Conservation (phyloP, 2,888 invertebrate genomes). For the Bellardia pandia region DNA sequence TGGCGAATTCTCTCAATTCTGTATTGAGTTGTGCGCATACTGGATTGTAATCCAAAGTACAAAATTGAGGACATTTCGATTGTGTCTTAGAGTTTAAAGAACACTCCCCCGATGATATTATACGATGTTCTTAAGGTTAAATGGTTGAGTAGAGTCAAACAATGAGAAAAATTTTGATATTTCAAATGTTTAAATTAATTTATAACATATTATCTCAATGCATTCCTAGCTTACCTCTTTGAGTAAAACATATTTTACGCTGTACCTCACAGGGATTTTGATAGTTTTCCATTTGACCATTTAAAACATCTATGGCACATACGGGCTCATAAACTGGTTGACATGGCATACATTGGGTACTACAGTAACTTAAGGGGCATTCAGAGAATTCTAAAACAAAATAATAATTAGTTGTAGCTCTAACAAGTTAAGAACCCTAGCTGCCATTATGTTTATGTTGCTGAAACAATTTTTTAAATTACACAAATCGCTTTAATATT, state of each 20-base stretch:
- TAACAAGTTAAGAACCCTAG: neutral
- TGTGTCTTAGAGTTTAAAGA: neutral
- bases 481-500: too few relatives aligned
- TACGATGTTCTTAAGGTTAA: neutral
- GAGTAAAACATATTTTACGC: slow-evolving; percentile 57
- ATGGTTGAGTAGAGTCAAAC: too few relatives aligned
- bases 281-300: slow-evolving; percentile 20
- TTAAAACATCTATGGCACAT: slow-evolving; percentile 56
- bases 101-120: slow-evolving; percentile 11
- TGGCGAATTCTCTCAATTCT: slow-evolving; percentile 39
- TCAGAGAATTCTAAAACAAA: slow-evolving; percentile 42
- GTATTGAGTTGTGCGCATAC: slow-evolving; percentile 44
- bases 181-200: too few relatives aligned
- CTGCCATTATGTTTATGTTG: neutral
- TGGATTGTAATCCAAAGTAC: slow-evolving; percentile 34
- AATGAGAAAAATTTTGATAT: too few relatives aligned
- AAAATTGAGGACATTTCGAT: neutral
- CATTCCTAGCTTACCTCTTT: slow-evolving; percentile 59
- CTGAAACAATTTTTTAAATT: too few relatives aligned
- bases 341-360: slow-evolving; percentile 53
- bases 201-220: neutral
- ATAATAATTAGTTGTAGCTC: neutral
- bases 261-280: slow-evolving; percentile 58
- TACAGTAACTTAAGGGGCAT: slow-evolving; percentile 52
- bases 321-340: slow-evolving; percentile 52